Conservation (phyloP, 2,888 invertebrate genomes). For the Cerastis rubricosa region DNA sequence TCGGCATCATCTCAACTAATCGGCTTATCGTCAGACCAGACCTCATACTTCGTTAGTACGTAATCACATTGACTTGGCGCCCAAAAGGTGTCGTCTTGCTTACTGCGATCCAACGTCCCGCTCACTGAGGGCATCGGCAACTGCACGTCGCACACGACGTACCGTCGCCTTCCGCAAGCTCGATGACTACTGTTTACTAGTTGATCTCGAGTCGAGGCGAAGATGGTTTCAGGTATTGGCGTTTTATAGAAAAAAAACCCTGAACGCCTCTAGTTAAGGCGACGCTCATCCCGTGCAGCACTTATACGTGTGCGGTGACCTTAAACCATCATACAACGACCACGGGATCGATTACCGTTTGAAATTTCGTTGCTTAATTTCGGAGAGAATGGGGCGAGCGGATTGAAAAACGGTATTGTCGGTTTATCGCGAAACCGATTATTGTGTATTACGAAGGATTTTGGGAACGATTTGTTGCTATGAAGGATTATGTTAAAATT, state of each 20-base stretch:
- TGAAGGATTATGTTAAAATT: constrained; percentile 31
- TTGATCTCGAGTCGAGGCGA: not conserved
- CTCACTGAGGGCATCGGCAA: not conserved
- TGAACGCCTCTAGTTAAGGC: not conserved
- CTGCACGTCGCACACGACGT: not conserved
- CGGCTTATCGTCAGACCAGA: not conserved
- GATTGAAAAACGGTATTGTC: constrained; percentile 50
- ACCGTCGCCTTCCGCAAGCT: not conserved
- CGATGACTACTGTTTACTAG: not conserved
- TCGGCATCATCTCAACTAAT: not conserved
- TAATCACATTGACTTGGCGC: not conserved
- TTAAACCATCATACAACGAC: constrained; percentile 27
- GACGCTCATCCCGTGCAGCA: not conserved
- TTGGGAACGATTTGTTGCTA: constrained; percentile 22
- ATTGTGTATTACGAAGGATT: constrained; percentile 47
- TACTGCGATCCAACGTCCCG: not conserved
- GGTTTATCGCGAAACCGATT: constrained; percentile 49
- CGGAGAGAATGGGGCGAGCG: constrained; percentile 22
- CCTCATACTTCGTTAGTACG: not conserved
- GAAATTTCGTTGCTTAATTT: constrained; percentile 58
- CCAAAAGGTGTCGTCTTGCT: not conserved
- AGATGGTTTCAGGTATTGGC: not conserved
- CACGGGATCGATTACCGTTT: constrained; percentile 37
- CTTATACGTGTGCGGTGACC: not conserved
- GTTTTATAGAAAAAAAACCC: not conserved